Evolutionary conservation across 1,140 invertebrate genomes (phyloP), one percentile per base, ranked within the genome.

Genomic region (Cherax quadricarinatus): DNA sequence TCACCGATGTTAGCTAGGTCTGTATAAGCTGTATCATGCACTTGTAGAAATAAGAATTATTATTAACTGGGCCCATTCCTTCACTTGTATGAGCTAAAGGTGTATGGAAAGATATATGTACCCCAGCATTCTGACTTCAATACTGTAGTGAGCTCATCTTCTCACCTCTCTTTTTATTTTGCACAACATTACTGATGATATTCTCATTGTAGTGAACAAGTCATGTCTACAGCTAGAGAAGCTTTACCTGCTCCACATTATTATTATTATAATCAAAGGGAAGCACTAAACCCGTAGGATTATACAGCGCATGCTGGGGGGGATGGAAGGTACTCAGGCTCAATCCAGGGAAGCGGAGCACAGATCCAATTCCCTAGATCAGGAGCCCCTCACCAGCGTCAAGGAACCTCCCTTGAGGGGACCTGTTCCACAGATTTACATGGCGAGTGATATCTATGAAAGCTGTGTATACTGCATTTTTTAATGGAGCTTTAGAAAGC

Each of bases 361-460:
- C n/a, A n/a, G n/a, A n/a, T n/a, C n/a, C n/a, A n/a, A n/a, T n/a
- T n/a, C n/a, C n/a, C n/a, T n/a, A n/a, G n/a, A n/a, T n/a, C n/a
- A n/a, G n/a, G n/a, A n/a, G n/a, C n/a, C n/a, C n/a, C n/a, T n/a
- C n/a, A n/a, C n/a, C n/a, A n/a, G n/a, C n/a, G n/a, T n/a, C n/a
- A n/a, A n/a, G n/a, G n/a, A n/a, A n/a, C n/a, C n/a, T n/a, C n/a
- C n/a, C n/a, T n/a, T n/a, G n/a, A n/a, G n/a, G n/a, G n/a, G n/a
- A 86, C n/a, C 53, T 91, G 14, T 57, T 91, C 7, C 89, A 91
- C 51, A 91, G 85, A 30, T 91, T 86, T 49, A 83, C 83, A 24
- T 91, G 89, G 89, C 83, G 80, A 48, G 89, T 91, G 10, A 91
- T 91, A 30, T 91, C 89, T 18, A 86, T 79, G 30, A 79, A 86